These are phyloP conservation scores for Ochlodes sylvanus DNA, from an alignment of 2,888 invertebrate species.

Conservation along the genomic window DNA sequence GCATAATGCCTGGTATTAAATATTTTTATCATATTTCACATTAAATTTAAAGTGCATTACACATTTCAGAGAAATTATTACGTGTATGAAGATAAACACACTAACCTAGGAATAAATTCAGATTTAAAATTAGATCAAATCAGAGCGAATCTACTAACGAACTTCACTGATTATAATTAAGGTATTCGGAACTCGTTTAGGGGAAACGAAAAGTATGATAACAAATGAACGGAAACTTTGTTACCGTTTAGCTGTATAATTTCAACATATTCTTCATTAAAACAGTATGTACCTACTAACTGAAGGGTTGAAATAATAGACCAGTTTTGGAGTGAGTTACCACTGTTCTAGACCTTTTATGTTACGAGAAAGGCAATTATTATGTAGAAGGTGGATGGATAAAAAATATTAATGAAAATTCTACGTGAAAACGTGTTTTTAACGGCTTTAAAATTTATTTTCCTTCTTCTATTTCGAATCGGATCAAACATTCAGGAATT, in stretches of 20 bases:
- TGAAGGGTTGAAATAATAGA: neutral
- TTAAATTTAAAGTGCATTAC: neutral
- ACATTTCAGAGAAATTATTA: too few relatives aligned
- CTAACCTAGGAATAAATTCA: constrained; percentile 20
- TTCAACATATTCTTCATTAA: constrained; percentile 1
- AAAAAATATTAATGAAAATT: too few relatives aligned
- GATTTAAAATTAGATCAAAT: constrained; percentile 49
- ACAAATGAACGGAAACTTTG: neutral
- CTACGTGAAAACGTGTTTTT: too few relatives aligned
- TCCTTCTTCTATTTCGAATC: too few relatives aligned
- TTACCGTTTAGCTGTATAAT: neutral
- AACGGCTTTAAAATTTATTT: too few relatives aligned
- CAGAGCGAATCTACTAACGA: constrained; percentile 50
- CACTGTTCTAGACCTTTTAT: too few relatives aligned
- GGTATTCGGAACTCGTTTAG: constrained; percentile 19
- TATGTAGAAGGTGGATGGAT: too few relatives aligned
- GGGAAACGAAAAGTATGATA: constrained; percentile 2
- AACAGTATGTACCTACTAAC: neutral
- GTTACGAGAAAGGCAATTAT: too few relatives aligned
- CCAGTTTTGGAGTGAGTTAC: neutral
- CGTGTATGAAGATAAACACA: neutral
- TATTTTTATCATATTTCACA: neutral
- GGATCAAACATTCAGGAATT: too few relatives aligned
- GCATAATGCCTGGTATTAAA: neutral
- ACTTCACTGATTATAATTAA: constrained; percentile 53